Base-by-base conservation (phyloP, 2,797 vertebrate species). In the Pangasius larnaudii region DNA sequence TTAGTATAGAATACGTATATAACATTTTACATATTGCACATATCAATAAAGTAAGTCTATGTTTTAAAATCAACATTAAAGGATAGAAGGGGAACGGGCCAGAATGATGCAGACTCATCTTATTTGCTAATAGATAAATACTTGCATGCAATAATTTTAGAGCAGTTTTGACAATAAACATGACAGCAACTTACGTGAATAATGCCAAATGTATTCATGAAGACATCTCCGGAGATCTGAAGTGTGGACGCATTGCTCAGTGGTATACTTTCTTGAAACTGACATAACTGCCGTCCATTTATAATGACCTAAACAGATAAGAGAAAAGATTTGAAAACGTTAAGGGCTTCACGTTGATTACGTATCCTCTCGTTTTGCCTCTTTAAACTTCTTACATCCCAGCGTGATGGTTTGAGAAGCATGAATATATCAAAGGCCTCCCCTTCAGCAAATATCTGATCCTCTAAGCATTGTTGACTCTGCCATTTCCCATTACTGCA, bases 361-460 rank as follows among this genome's bases (percentile, higher is more conserved):
- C 18, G 7, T 51, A 77, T 51, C 5, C 13, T 1, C 22, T 51
- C 6, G 30, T 77, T 27, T n/a, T 51, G 13, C 74, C 16, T 6
- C 1, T 51, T 14, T 49, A 27, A 56, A 69, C 33, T 24, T 83
- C 81, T 79, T 79, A 88, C 16, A 30, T 53, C 14, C n/a, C 5
- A 19, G 2, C 5, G 0, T n/a, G 2, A 58, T 56, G 24, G 7
- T n/a, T 0, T 46, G 27, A 79, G 0, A 42, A 46, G 10, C 9
- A 79, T 59, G 42, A 88, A 79, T 7, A 88, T 46, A 59, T 85
- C 36, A 79, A 79, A 88, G 16, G 61, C 46, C 59, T 27, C 42
- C 39, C 61, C n/a, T 9, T 13, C 33, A 7, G 13, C 16, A 46
- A n/a, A 71, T 63, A 58, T 49, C 0, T 3, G 8, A 3, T 58